phyloP scores from a whole-genome alignment of 2,113 vertebrate genomes.

The Ifrita kowaldi region DNA sequence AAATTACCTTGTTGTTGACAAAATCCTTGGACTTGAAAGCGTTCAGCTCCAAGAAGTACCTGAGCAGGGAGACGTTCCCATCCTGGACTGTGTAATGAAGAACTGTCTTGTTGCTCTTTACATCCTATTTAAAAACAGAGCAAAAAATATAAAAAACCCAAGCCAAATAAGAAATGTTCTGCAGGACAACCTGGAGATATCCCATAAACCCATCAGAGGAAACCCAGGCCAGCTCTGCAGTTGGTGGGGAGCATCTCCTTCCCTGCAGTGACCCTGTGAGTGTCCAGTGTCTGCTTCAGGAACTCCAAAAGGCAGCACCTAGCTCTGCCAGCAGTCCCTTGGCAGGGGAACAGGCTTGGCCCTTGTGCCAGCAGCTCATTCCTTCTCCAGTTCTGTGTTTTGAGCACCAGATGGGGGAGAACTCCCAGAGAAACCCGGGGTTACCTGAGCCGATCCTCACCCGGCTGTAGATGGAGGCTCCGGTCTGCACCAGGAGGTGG shows the following conservation, averaged over 20 bases:
- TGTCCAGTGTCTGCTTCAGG: background rate
- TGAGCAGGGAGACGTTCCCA: conserved; percentile 37
- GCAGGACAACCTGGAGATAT: background rate
- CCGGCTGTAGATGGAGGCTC: conserved; percentile 63
- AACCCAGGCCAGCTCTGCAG: background rate
- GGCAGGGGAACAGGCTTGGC: background rate
- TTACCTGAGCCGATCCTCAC: background rate
- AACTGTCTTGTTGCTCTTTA: conserved; percentile 59
- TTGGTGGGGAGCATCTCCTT: background rate
- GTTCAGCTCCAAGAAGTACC: conserved; percentile 51
- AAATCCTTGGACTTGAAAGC: conserved; percentile 23
- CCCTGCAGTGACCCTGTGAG: background rate
- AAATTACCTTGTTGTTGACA: conserved; percentile 46
- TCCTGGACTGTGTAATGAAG: conserved; percentile 45
- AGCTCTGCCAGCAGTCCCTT: background rate
- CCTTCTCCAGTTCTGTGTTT: background rate
- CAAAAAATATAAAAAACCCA: accelerated
- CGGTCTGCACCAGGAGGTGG: conserved; percentile 49
- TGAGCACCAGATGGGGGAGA: background rate
- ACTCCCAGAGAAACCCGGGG: background rate
- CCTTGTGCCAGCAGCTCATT: background rate
- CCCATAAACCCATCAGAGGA: background rate
- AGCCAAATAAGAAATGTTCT: background rate
- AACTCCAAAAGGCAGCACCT: background rate
- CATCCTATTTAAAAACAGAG: conserved; percentile 13